Conservation (phyloP, 1,140 invertebrate genomes). For the Bombus sibiricus region DNA sequence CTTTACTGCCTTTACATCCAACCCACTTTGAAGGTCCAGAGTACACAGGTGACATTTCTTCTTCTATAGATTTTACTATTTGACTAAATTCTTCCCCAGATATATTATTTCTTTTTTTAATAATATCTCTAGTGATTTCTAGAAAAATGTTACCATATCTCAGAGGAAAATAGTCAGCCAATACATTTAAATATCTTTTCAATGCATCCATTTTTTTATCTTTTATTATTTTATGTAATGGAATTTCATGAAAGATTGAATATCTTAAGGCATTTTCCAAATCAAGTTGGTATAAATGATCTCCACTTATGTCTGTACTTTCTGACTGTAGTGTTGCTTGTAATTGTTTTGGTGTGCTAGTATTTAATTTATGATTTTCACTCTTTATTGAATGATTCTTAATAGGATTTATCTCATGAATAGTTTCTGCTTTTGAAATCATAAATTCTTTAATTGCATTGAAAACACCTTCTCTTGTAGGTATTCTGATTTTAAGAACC, state of each 20-base stretch:
- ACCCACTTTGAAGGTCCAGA: slow-evolving; percentile 87
- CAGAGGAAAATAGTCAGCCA: slow-evolving; percentile 90
- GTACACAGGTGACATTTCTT: slow-evolving; percentile 83
- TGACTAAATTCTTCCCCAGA: slow-evolving; percentile 84
- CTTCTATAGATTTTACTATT: slow-evolving; percentile 83
- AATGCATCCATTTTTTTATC: slow-evolving; percentile 89
- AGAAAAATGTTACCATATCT: slow-evolving; percentile 86
- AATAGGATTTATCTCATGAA: slow-evolving; percentile 21
- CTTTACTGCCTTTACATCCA: slow-evolving; percentile 91
- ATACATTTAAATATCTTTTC: slow-evolving; percentile 87
- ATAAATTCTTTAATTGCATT: slow-evolving; percentile 81
- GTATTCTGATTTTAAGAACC: slow-evolving; percentile 77
- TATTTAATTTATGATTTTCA: slow-evolving; percentile 17
- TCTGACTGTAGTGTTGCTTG: slow-evolving; percentile 54
- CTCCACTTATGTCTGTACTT: slow-evolving; percentile 59
- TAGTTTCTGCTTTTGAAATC: slow-evolving; percentile 74
- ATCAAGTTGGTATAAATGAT: slow-evolving; percentile 91
- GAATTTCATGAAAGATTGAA: slow-evolving; percentile 91
- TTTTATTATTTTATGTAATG: slow-evolving; percentile 86
- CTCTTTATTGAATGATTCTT: not conserved
- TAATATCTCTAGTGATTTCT: slow-evolving; percentile 81
- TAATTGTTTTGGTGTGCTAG: slow-evolving; percentile 58
- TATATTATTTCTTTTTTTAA: slow-evolving; percentile 79
- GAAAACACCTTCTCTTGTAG: slow-evolving; percentile 78
- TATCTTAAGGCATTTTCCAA: slow-evolving; percentile 92